These are phyloP conservation scores for Amphipoea lucens DNA, from an alignment of 2,888 invertebrate genomes.

Conservation along the genomic window DNA sequence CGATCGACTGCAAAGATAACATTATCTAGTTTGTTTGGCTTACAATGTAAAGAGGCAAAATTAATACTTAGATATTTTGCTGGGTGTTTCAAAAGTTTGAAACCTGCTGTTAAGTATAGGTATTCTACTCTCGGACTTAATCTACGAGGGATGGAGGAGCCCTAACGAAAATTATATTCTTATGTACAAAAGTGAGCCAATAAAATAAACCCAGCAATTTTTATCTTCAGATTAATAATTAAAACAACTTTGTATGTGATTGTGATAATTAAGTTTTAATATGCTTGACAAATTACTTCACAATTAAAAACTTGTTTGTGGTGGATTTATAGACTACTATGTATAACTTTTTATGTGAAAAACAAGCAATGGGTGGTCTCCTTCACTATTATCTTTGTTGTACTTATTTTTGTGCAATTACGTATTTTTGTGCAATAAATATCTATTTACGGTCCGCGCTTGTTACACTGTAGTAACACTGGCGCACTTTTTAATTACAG, in stretches of 20 bases:
- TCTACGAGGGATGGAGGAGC: neutral
- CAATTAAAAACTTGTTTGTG: constrained; percentile 19
- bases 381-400: constrained; percentile 7
- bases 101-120: constrained; percentile 14
- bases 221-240: constrained; percentile 3
- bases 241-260: constrained; percentile 17
- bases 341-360: neutral
- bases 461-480: constrained; percentile 49
- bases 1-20: constrained; percentile 47
- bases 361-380: constrained; percentile 8
- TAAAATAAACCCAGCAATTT: neutral
- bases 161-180: neutral
- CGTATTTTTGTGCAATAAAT: constrained; percentile 27
- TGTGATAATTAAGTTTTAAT: constrained; percentile 28
- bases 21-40: constrained; percentile 50
- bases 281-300: constrained; percentile 20
- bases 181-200: constrained; percentile 13
- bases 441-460: constrained; percentile 11
- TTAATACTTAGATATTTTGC: constrained; percentile 40
- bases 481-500: neutral
- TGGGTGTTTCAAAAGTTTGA: constrained; percentile 38
- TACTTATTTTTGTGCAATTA: neutral
- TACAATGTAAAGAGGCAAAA: constrained; percentile 31
- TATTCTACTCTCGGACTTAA: neutral
- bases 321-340: neutral